Evolutionary conservation across 2,797 vertebrate species (phyloP).

Genomic region (Cirrhinus molitorella): DNA sequence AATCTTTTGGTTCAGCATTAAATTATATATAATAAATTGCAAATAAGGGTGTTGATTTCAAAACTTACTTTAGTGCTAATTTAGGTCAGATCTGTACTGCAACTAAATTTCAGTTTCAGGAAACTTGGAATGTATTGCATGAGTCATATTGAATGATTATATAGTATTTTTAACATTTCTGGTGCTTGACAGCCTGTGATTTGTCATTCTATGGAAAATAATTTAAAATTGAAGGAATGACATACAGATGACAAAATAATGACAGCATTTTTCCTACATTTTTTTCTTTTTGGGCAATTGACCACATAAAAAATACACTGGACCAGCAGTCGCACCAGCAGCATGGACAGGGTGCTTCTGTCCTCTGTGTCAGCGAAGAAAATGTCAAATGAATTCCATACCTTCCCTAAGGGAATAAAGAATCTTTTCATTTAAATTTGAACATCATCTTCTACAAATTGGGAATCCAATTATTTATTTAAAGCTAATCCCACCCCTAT

Average conservation of each 20-base stretch:
- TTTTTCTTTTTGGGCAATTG: not conserved
- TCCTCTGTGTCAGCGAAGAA: constrained; percentile 22
- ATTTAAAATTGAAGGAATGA: not conserved
- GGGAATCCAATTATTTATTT: constrained; percentile 66
- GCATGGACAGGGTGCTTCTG: constrained; percentile 9
- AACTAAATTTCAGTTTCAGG: not conserved
- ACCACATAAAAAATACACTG: constrained; percentile 22
- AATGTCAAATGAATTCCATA: constrained; percentile 46
- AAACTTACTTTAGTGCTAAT: not conserved
- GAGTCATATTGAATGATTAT: not conserved
- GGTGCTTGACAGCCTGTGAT: not conserved
- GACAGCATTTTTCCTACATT: not conserved
- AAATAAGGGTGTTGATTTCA: not conserved
- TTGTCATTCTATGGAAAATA: not conserved
- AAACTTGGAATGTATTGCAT: not conserved
- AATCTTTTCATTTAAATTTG: constrained; percentile 60
- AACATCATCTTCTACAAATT: constrained; percentile 54
- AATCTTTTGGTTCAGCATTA: not conserved
- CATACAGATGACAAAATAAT: not conserved
- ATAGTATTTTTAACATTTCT: not conserved
- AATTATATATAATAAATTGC: not conserved
- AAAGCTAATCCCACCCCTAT: constrained; percentile 59
- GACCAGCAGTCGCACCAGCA: constrained; percentile 21
- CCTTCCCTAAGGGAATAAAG: constrained; percentile 50
- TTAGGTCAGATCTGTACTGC: not conserved